Percentiles rank a stretch among this genome's conserved stretches.
Evolutionary conservation across 2,888 invertebrate genomes (phyloP).

Genomic region (Cephalotes varians): DNA sequence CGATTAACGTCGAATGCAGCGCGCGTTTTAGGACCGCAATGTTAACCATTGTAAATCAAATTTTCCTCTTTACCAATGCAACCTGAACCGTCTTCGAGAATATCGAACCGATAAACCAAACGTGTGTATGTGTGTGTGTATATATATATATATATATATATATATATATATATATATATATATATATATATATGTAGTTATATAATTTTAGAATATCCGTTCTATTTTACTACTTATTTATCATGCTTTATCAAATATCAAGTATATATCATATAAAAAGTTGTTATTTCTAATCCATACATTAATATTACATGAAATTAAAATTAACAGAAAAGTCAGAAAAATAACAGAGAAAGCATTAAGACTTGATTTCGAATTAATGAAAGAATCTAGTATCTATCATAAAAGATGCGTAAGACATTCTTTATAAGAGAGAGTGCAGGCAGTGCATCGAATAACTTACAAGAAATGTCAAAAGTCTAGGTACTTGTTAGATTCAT

Average conservation of each 20-base stretch:
- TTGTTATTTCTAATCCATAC: background rate
- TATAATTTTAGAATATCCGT: slow-evolving; percentile 20
- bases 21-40: background rate
- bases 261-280: background rate
- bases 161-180: background rate
- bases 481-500: slow-evolving; percentile 34
- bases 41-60: background rate
- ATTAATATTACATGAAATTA: background rate
- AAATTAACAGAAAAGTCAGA: background rate
- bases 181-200: background rate
- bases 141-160: background rate
- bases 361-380: background rate
- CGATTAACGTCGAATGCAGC: background rate
- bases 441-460: background rate
- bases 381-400: background rate
- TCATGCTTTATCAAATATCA: background rate
- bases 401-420: background rate
- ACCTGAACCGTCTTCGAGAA: background rate
- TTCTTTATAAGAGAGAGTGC: background rate
- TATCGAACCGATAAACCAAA: background rate
- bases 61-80: slow-evolving; percentile 11
- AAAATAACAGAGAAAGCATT: background rate
- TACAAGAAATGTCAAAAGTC: slow-evolving; percentile 39
- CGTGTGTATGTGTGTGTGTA: too few species aligned
- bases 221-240: background rate